A percentile compares a stretch with the other conserved stretches of the same genome.
Conservation (phyloP, 2,888 invertebrate genomes). For the Aromia moschata region DNA sequence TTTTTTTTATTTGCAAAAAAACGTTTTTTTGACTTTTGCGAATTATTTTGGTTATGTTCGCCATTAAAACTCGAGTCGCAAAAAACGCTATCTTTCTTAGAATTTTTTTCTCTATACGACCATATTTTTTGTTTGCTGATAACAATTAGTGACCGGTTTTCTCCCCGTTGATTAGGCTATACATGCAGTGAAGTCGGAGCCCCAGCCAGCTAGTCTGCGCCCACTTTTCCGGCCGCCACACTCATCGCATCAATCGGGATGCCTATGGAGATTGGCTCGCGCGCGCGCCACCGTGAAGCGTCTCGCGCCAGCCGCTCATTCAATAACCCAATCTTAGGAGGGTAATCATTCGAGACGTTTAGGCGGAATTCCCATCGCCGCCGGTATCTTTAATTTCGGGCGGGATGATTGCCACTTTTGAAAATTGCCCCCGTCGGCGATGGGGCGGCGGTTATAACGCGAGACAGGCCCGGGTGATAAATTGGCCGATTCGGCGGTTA, state of each 20-base stretch:
- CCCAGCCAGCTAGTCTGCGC: constrained; percentile 38
- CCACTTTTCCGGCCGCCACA: constrained; percentile 46
- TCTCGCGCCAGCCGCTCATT: constrained; percentile 11
- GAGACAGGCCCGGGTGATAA: constrained; percentile 27
- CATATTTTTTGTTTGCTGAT: too few relatives aligned
- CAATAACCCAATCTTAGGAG: constrained; percentile 27
- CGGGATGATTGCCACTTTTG: constrained; percentile 42
- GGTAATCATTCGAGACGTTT: constrained; percentile 27
- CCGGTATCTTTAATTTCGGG: constrained; percentile 40
- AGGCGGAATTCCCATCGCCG: constrained; percentile 32
- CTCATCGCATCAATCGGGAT: constrained; percentile 46
- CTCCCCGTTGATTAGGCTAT: too few relatives aligned
- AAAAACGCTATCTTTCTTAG: too few relatives aligned
- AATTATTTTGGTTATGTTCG: too few relatives aligned
- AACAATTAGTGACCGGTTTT: too few relatives aligned
- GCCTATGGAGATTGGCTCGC: constrained; percentile 34
- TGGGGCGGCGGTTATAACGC: constrained; percentile 11
- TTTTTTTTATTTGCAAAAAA: too few relatives aligned
- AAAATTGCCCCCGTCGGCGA: constrained; percentile 34
- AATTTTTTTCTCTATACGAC: too few relatives aligned
- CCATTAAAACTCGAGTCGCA: too few relatives aligned
- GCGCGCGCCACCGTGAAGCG: constrained; percentile 7
- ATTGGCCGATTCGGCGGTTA: constrained; percentile 28
- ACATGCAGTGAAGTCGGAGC: too few relatives aligned
- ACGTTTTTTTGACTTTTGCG: too few relatives aligned